Evolutionary conservation across 2,888 invertebrate genomes (phyloP), one percentile per base, ranked within the genome.

Genomic region (Lampropteryx suffumata): DNA sequence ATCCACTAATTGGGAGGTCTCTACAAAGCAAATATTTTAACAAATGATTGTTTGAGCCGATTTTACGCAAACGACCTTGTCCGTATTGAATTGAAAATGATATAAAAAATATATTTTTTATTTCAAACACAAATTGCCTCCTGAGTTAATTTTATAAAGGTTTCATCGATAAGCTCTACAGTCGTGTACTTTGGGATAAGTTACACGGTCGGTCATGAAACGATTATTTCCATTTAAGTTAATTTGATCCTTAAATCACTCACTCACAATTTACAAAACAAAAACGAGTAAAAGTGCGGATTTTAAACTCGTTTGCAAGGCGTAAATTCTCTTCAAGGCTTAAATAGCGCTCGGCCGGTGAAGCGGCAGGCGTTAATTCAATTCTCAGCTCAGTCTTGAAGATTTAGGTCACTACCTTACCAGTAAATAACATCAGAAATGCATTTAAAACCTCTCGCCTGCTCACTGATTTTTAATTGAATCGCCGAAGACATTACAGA

Each of bases 371-470:
- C 33, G 48, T 41, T 59, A 57, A 59, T 59, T 59, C 54, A 55
- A 59, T 59, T 50, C 52, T 52, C 52, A 40, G 36, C 57, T 50
- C 42, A 55, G 35, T 39, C 50, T 54, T 53, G 42, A 39, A 48
- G 52, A 59, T 57, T 55, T 55, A 59, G 54, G 56, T 57, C 59
- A 49, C 50, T 47, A 42, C 50, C 50, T 57, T 47, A 45, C 50
- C 52, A 48, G 51, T 55, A 59, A 57, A 59, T 53, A 53, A 50
- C 53, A 53, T 50, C 57, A 50, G 57, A 57, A 59, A 53, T 53
- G 59, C 55, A 59, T 55, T 57, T 59, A 53, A 54, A 55, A 48
- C 37, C 45, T 44, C 35, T 17, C 43, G 40, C 34, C 11, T 39
- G 47, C 44, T 37, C 24, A 33, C 33, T 37, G 28, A 28, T 41